These are phyloP conservation scores for Caenorhabditis becei DNA, from an alignment of 2,888 invertebrate species.

Conservation along the genomic window DNA sequence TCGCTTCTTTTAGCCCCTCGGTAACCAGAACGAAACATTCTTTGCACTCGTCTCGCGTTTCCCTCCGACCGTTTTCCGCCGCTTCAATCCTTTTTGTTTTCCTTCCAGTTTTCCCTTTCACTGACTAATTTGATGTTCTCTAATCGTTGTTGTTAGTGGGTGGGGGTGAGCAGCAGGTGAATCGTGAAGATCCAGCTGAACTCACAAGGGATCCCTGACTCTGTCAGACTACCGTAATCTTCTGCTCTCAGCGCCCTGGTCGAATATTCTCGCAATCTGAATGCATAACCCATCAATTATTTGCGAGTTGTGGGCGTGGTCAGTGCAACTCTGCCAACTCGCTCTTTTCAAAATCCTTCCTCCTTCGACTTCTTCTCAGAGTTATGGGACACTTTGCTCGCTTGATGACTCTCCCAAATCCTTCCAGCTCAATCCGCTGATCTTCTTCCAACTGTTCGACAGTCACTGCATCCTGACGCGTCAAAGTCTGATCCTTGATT, in stretches of 20 bases:
- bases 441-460: conserved; percentile 11
- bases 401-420: neutral
- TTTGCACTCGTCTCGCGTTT: conserved; percentile 16
- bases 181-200: conserved; percentile 19
- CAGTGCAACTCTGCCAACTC: conserved; percentile 25
- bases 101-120: conserved; percentile 1
- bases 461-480: neutral
- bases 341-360: conserved; percentile 26
- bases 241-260: neutral
- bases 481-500: neutral
- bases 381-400: neutral
- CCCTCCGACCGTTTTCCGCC: conserved; percentile 23
- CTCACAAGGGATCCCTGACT: conserved; percentile 13
- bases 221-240: conserved; percentile 18
- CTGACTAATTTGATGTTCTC: conserved; percentile 41
- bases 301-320: conserved; percentile 43
- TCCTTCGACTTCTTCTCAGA: conserved; percentile 17
- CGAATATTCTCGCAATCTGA: conserved; percentile 30
- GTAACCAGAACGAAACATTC: conserved; percentile 28
- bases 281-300: conserved; percentile 47
- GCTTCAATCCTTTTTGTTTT: conserved; percentile 24
- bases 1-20: neutral
- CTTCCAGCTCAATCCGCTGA: neutral
- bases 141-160: conserved; percentile 24
- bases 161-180: conserved; percentile 22